Conservation (phyloP, 2,888 invertebrate genomes). For the Orthosia gothica region DNA sequence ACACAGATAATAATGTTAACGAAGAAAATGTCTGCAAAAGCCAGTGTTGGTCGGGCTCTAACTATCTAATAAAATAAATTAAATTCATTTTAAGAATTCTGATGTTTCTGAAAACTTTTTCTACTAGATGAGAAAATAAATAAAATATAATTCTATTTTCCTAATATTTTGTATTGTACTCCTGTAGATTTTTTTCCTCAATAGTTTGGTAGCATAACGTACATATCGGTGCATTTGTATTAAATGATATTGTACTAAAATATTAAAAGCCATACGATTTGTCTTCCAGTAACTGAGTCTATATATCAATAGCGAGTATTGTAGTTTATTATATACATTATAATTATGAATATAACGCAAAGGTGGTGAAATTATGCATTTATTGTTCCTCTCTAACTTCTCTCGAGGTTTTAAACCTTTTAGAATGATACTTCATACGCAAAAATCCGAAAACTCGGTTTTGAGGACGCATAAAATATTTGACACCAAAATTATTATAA, state of each 20-base stretch:
- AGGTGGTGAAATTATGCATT: slow-evolving; percentile 82
- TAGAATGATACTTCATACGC: slow-evolving; percentile 28
- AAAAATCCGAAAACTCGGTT: slow-evolving; percentile 20
- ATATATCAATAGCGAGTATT: slow-evolving; percentile 90
- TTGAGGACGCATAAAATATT: slow-evolving; percentile 36
- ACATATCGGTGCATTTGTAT: slow-evolving; percentile 89
- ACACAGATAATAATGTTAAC: slow-evolving; percentile 22
- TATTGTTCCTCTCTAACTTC: slow-evolving; percentile 46
- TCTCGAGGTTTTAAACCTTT: slow-evolving; percentile 49
- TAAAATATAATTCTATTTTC: slow-evolving; percentile 88
- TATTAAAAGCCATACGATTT: slow-evolving; percentile 92
- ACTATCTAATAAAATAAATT: slow-evolving; percentile 61
- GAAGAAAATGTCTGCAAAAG: slow-evolving; percentile 9
- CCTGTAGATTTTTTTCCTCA: slow-evolving; percentile 85
- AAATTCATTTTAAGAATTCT: slow-evolving; percentile 74
- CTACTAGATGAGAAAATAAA: slow-evolving; percentile 76
- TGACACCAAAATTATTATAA: slow-evolving; percentile 60
- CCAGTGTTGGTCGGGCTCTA: slow-evolving; percentile 62
- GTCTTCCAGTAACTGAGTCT: slow-evolving; percentile 91
- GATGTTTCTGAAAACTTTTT: slow-evolving; percentile 86
- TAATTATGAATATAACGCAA: slow-evolving; percentile 80
- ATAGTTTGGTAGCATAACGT: slow-evolving; percentile 88
- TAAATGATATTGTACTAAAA: slow-evolving; percentile 84
- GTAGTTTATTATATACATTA: slow-evolving; percentile 89
- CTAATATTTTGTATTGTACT: slow-evolving; percentile 88